Percentiles rank a stretch among this genome's conserved stretches.
Conservation (phyloP, 2,888 invertebrate genomes). For the Drosophila incognita region DNA sequence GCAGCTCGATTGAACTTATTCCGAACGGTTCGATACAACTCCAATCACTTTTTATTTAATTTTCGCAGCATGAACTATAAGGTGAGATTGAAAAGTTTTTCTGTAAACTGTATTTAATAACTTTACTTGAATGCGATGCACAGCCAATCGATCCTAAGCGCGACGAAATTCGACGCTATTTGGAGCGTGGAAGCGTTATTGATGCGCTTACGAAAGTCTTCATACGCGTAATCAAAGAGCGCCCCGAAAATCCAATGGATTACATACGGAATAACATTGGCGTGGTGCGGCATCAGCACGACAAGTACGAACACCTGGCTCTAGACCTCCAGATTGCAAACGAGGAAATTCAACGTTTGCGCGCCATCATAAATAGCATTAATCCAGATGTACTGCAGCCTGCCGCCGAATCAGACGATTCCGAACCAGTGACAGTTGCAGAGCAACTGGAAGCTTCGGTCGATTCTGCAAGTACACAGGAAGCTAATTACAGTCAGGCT, state of each 20-base stretch:
- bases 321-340: slow-evolving; percentile 78
- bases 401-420: slow-evolving; percentile 21
- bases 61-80: slow-evolving; percentile 77
- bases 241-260: slow-evolving; percentile 83
- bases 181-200: slow-evolving; percentile 84
- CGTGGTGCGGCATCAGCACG: slow-evolving; percentile 75
- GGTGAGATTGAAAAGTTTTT: slow-evolving; percentile 47
- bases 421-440: slow-evolving; percentile 21
- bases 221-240: slow-evolving; percentile 80
- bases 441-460: slow-evolving; percentile 12
- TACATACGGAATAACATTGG: slow-evolving; percentile 83
- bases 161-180: slow-evolving; percentile 84
- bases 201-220: slow-evolving; percentile 84
- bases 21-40: slow-evolving; percentile 17
- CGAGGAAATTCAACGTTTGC: slow-evolving; percentile 76
- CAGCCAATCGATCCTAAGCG: slow-evolving; percentile 85
- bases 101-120: neutral
- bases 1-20: slow-evolving; percentile 20
- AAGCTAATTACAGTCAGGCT: slow-evolving; percentile 1
- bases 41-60: slow-evolving; percentile 19
- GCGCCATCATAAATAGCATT: slow-evolving; percentile 68
- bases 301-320: slow-evolving; percentile 79
- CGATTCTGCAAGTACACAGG: slow-evolving; percentile 2
- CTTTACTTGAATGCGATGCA: neutral
- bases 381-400: slow-evolving; percentile 70